Evolutionary conservation across 2,113 vertebrate genomes (phyloP).

Genomic region (Malurus melanocephalus): DNA sequence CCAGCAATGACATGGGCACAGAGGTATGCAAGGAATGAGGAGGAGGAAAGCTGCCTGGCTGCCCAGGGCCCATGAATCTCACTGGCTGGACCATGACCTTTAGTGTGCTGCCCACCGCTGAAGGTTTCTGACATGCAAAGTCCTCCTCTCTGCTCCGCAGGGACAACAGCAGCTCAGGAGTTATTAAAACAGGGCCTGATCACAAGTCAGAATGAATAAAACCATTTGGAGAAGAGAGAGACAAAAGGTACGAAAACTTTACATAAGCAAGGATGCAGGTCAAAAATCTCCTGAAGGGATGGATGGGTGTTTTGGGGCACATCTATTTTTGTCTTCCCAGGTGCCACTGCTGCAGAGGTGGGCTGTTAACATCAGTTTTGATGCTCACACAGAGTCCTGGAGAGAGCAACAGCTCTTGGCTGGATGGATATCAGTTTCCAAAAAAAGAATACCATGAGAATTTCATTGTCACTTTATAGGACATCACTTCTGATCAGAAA

Average conservation of each 20-base stretch:
- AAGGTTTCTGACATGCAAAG: not conserved
- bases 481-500: not conserved
- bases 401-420: not conserved
- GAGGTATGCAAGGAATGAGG: constrained; percentile 65
- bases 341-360: not conserved
- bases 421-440: not conserved
- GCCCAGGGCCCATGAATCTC: constrained; percentile 46
- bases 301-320: not conserved
- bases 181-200: constrained; percentile 17
- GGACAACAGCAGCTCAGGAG: not conserved
- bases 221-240: not conserved
- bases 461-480: not conserved
- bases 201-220: constrained; percentile 10
- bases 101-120: constrained; percentile 15
- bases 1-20: constrained; percentile 22
- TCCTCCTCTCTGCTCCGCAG: not conserved
- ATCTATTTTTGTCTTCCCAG: not conserved
- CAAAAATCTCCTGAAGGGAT: constrained; percentile 16
- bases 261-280: not conserved
- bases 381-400: not conserved
- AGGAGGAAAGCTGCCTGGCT: not conserved
- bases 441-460: not conserved
- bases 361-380: fast-evolving
- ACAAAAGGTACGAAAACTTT: not conserved
- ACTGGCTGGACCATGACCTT: constrained; percentile 22